These are phyloP conservation scores for Melinaea marsaeus DNA, from an alignment of 2,888 invertebrate genomes.

Conservation along the genomic window DNA sequence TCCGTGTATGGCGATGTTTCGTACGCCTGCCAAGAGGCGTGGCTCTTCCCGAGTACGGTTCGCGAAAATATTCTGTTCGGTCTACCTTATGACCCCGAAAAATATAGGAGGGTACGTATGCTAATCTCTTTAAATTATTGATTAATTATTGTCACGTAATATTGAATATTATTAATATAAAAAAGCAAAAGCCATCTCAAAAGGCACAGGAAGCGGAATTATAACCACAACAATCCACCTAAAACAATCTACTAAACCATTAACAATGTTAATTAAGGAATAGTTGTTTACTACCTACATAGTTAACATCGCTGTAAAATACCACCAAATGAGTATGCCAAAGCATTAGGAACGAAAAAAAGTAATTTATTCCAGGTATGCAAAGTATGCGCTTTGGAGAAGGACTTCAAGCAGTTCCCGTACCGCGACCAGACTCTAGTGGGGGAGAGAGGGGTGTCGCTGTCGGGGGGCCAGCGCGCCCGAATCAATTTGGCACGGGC, in stretches of 20 bases:
- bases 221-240: neutral
- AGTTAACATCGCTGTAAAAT: neutral
- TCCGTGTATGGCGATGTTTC: conserved; percentile 80
- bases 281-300: neutral
- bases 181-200: neutral
- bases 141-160: neutral
- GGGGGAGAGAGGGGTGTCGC: conserved; percentile 83
- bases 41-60: conserved; percentile 88
- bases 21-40: conserved; percentile 91
- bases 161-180: neutral
- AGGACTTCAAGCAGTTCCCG: conserved; percentile 78
- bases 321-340: conserved; percentile 1
- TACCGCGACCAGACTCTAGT: conserved; percentile 83
- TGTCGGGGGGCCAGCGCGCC: conserved; percentile 86
- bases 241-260: neutral
- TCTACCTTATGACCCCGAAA: conserved; percentile 76
- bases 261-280: conserved; percentile 1
- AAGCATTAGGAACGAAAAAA: conserved; percentile 17
- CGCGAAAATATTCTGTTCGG: conserved; percentile 94
- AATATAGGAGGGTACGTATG: conserved; percentile 71
- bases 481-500: conserved; percentile 81
- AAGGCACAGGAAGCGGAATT: neutral
- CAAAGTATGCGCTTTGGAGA: conserved; percentile 73
- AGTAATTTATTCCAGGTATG: conserved; percentile 51
- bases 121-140: conserved; percentile 18